These are phyloP conservation scores for Nothura maculosa DNA, from an alignment of 2,797 vertebrate species.

Conservation along the genomic window DNA sequence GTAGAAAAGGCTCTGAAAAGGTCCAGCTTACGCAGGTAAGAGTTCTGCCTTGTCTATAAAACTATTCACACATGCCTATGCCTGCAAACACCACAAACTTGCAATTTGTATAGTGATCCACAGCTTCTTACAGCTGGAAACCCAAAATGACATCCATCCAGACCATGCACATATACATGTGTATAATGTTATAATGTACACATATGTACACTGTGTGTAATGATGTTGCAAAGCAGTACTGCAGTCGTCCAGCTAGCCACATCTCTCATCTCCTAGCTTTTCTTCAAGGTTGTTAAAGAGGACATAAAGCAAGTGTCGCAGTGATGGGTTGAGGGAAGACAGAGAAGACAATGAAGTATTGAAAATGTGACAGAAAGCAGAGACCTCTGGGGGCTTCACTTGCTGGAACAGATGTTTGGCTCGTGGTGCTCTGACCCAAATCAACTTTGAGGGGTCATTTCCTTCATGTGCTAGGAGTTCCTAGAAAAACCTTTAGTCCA, in stretches of 20 bases:
- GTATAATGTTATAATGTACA: background rate
- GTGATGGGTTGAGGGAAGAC: background rate
- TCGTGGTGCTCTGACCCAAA: background rate
- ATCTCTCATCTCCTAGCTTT: background rate
- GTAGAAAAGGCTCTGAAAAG: conserved; percentile 86
- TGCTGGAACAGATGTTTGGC: background rate
- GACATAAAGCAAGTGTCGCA: background rate
- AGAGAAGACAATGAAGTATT: background rate
- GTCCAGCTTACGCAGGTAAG: conserved; percentile 88
- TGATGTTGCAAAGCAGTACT: background rate
- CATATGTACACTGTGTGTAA: fast-evolving
- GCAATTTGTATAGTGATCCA: background rate
- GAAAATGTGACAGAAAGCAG: fast-evolving
- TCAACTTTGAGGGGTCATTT: background rate
- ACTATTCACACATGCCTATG: fast-evolving
- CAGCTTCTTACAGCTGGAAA: background rate
- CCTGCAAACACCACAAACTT: background rate
- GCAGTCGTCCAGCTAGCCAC: background rate
- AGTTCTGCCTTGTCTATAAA: background rate
- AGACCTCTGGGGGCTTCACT: background rate
- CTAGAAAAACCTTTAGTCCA: background rate
- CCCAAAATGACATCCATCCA: background rate
- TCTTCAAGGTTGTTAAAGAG: background rate
- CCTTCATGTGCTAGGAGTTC: fast-evolving
- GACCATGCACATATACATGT: fast-evolving